Percentiles rank a stretch among this genome's conserved stretches.
Evolutionary conservation across 2,113 vertebrate species (phyloP).

Genomic region (Ascaphus truei): DNA sequence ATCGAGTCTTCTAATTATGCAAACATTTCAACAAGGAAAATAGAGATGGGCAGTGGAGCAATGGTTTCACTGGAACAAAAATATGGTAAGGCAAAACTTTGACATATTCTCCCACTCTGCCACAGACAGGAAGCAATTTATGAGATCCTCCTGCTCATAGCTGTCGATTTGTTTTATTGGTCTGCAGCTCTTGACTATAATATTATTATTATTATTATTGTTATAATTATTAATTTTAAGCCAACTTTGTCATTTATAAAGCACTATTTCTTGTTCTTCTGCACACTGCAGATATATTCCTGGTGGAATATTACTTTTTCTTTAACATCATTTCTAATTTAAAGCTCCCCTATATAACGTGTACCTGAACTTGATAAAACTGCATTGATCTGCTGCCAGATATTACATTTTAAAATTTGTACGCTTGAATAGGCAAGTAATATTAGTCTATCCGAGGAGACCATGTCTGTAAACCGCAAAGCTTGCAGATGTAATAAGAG

Average conservation of each 20-base stretch:
- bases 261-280: background rate
- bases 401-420: conserved; percentile 62
- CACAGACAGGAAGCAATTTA: background rate
- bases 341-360: conserved; percentile 55
- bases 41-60: too few species aligned
- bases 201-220: too few species aligned
- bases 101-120: background rate
- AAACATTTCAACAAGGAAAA: too few species aligned
- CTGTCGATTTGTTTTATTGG: background rate
- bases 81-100: too few species aligned
- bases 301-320: conserved; percentile 6
- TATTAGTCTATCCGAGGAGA: conserved; percentile 53
- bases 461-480: conserved; percentile 54
- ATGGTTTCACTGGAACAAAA: background rate
- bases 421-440: conserved; percentile 57
- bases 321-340: conserved; percentile 56
- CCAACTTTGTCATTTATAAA: background rate
- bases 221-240: too few species aligned
- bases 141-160: background rate
- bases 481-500: conserved; percentile 52
- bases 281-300: background rate
- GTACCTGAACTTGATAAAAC: conserved; percentile 60
- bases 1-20: too few species aligned
- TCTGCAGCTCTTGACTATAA: background rate
- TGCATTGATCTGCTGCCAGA: conserved; percentile 54